These are phyloP conservation scores for Tyto alba DNA, from an alignment of 2,113 vertebrate species.

Conservation along the genomic window DNA sequence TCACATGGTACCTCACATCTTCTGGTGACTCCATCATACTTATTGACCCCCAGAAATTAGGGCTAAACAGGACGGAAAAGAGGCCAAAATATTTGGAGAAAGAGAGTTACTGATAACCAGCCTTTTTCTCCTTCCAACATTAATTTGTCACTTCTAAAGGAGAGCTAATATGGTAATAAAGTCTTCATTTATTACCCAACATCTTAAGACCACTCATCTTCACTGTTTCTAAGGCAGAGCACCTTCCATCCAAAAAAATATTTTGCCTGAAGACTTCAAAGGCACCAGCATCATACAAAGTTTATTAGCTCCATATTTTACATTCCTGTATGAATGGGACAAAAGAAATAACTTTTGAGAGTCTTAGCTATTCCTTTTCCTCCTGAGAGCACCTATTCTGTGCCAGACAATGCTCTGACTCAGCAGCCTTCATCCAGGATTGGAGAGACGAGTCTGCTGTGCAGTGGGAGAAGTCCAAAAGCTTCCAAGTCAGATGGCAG, in stretches of 20 bases:
- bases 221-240: neutral
- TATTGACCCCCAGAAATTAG: neutral
- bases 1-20: neutral
- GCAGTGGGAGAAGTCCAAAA: neutral
- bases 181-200: neutral
- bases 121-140: neutral
- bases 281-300: neutral
- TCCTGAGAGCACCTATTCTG: neutral
- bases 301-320: slow-evolving; percentile 31
- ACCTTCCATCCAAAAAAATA: neutral
- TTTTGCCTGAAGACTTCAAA: slow-evolving; percentile 12
- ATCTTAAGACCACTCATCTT: neutral
- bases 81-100: neutral
- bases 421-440: neutral
- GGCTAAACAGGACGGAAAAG: neutral
- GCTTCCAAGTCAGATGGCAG: neutral
- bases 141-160: neutral
- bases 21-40: neutral
- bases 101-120: neutral
- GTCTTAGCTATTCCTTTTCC: neutral
- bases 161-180: neutral
- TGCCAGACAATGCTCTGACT: neutral
- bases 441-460: neutral
- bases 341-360: neutral
- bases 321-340: slow-evolving; percentile 1